Evolutionary conservation across 2,113 vertebrate genomes (phyloP).

Genomic region (Hypomesus transpacificus): DNA sequence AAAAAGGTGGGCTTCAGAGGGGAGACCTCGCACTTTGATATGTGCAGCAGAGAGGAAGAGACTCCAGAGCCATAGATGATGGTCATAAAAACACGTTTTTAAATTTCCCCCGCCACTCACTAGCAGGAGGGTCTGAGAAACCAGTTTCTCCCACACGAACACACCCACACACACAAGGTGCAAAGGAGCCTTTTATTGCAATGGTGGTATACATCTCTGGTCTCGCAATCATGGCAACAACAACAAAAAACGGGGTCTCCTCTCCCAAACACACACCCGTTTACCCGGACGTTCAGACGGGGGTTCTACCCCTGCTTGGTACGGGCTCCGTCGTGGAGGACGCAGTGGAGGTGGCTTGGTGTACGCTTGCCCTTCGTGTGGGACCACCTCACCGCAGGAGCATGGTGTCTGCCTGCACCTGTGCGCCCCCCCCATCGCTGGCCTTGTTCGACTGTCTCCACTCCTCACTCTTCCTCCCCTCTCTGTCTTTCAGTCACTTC

Average conservation of each 20-base stretch:
- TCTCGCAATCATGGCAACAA: constrained; percentile 16
- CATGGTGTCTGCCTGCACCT: too few species aligned
- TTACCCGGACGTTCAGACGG: neutral
- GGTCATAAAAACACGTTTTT: constrained; percentile 48
- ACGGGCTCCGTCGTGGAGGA: too few species aligned
- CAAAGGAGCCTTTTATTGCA: constrained; percentile 30
- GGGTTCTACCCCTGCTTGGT: too few species aligned
- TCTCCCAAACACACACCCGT: neutral
- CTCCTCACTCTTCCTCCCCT: constrained; percentile 24
- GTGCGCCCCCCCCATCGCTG: neutral
- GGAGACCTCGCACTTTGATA: constrained; percentile 40
- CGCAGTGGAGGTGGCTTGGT: too few species aligned
- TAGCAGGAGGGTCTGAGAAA: constrained; percentile 46
- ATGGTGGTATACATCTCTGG: constrained; percentile 17
- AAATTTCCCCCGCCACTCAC: constrained; percentile 44
- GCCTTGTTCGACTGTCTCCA: neutral
- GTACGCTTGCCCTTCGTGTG: too few species aligned
- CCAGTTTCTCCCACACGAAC: constrained; percentile 33
- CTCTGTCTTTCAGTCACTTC: constrained; percentile 22
- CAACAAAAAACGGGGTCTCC: too few species aligned
- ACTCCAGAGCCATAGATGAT: constrained; percentile 28
- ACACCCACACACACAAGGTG: constrained; percentile 23
- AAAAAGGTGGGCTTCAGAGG: constrained; percentile 22
- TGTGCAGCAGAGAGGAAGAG: constrained; percentile 27
- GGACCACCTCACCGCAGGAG: neutral